Conservation (phyloP, 2,888 invertebrate genomes). For the Apoda limacodes region DNA sequence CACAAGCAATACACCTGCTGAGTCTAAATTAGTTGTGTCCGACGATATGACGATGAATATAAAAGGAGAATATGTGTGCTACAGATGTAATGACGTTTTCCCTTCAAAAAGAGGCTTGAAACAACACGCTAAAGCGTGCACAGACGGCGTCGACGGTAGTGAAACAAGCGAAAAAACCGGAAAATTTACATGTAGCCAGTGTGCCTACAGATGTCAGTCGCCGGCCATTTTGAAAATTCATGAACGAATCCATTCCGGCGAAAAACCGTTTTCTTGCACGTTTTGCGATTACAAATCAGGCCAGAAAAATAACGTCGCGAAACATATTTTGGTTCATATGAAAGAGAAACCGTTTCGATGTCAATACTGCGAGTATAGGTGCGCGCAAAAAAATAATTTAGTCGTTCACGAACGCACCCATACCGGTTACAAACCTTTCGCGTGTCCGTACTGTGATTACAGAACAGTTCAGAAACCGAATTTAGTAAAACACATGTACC, state of each 20-base stretch:
- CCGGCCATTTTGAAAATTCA: constrained; percentile 63
- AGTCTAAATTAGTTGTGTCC: constrained; percentile 27
- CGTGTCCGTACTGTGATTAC: constrained; percentile 60
- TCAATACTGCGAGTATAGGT: constrained; percentile 61
- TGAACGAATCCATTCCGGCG: constrained; percentile 58
- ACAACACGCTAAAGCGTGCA: constrained; percentile 45
- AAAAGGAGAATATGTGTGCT: constrained; percentile 52
- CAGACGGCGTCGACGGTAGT: constrained; percentile 24
- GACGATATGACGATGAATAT: constrained; percentile 45
- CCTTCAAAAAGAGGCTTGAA: constrained; percentile 49
- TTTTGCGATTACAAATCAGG: constrained; percentile 64
- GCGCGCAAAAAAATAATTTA: constrained; percentile 62
- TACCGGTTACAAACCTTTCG: constrained; percentile 63
- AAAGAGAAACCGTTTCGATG: constrained; percentile 62
- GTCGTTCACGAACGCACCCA: constrained; percentile 63
- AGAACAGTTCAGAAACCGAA: constrained; percentile 64
- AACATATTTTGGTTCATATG: constrained; percentile 64
- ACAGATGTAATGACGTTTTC: constrained; percentile 48
- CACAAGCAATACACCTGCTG: constrained; percentile 29
- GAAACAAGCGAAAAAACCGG: constrained; percentile 38
- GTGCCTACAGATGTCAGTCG: constrained; percentile 59
- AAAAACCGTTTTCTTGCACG: constrained; percentile 57
- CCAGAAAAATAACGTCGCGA: constrained; percentile 62
- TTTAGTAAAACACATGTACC: constrained; percentile 63
- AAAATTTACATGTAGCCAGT: constrained; percentile 51